These are phyloP conservation scores for Atta colombica DNA, from an alignment of 1,140 invertebrate species.

Conservation along the genomic window DNA sequence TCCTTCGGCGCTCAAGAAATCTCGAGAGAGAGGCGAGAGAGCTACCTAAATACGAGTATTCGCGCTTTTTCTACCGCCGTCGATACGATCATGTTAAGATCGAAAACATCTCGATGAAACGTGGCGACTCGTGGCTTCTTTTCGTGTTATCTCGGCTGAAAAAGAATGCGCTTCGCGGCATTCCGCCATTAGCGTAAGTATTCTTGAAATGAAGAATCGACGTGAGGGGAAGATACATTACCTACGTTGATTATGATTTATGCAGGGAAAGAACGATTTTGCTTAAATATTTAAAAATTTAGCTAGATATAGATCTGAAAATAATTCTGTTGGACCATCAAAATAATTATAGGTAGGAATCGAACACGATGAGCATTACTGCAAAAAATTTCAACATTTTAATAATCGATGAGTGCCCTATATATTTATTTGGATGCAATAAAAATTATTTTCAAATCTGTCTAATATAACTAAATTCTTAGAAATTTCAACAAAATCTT, in stretches of 20 bases:
- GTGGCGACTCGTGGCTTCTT: background rate
- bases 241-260: conserved; percentile 41
- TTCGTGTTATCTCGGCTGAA: background rate
- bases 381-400: no score
- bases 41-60: conserved; percentile 64
- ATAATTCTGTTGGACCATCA: no score
- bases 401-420: no score
- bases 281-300: no score
- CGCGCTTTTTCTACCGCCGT: conserved; percentile 45
- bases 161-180: background rate
- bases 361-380: no score
- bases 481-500: no score
- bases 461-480: no score
- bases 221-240: background rate
- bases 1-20: conserved; percentile 56
- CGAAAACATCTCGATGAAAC: conserved; percentile 23
- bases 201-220: conserved; percentile 39
- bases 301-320: no score
- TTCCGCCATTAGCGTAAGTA: conserved; percentile 10
- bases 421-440: no score
- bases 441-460: no score
- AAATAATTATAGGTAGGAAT: no score
- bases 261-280: background rate
- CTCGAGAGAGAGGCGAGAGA: conserved; percentile 64
- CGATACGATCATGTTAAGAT: conserved; percentile 18